Evolutionary conservation across 1,140 invertebrate species (phyloP).

Genomic region (Diorhabda elongata): DNA sequence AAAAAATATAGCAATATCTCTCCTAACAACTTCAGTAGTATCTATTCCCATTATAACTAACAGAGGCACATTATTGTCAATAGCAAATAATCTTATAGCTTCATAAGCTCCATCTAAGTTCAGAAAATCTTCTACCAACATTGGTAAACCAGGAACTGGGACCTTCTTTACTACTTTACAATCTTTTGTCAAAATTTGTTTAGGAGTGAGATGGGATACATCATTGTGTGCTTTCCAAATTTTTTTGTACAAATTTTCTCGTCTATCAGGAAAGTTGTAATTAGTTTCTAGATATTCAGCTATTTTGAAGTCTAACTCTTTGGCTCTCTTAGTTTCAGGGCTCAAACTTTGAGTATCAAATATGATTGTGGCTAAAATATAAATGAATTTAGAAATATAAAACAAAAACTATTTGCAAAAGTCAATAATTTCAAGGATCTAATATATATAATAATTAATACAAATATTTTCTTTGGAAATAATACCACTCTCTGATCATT

Average conservation of each 20-base stretch:
- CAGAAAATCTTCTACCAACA: conserved; percentile 53
- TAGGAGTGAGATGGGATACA: conserved; percentile 44
- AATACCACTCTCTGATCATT: too few species aligned
- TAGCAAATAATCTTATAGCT: conserved; percentile 50
- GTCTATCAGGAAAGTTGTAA: conserved; percentile 40
- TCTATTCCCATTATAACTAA: conserved; percentile 55
- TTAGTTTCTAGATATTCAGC: conserved; percentile 50
- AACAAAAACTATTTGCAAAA: too few species aligned
- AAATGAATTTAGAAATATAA: too few species aligned
- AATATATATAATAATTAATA: neutral
- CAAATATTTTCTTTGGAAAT: neutral
- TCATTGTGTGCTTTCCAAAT: conserved; percentile 48
- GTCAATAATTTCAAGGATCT: neutral
- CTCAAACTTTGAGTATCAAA: conserved; percentile 70
- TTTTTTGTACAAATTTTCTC: conserved; percentile 36
- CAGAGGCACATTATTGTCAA: conserved; percentile 42
- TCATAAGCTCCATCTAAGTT: conserved; percentile 44
- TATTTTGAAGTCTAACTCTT: conserved; percentile 56
- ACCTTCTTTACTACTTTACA: conserved; percentile 48
- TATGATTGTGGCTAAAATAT: conserved; percentile 63
- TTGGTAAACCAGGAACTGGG: conserved; percentile 50
- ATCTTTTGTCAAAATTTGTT: conserved; percentile 51
- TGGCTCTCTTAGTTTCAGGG: conserved; percentile 57
- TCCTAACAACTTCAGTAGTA: conserved; percentile 45
- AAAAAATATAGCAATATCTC: conserved; percentile 54